These are phyloP conservation scores for Akabosia matsudoensis DNA, from an alignment of 1,140 invertebrate species.

Conservation along the genomic window DNA sequence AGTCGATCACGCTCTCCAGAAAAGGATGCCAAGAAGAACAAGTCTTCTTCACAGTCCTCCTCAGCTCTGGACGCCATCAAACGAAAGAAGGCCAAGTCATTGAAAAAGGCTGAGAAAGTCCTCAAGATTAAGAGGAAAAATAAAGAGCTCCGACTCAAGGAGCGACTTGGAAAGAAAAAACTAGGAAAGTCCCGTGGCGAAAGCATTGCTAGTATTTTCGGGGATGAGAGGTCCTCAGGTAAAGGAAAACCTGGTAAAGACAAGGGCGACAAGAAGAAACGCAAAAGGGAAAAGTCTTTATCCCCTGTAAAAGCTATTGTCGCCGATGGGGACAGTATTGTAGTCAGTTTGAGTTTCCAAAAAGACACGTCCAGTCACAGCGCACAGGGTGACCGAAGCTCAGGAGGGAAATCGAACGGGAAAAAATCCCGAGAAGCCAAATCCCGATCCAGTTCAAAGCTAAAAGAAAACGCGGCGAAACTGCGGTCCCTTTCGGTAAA, in stretches of 20 bases:
- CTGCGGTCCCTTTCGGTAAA: not conserved
- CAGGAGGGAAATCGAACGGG: not conserved
- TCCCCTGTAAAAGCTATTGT: conserved; percentile 82
- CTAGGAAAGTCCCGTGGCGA: not conserved
- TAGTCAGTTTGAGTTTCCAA: conserved; percentile 84
- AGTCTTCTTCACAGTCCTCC: not conserved
- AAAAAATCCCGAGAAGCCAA: not conserved
- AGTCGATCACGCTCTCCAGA: not conserved
- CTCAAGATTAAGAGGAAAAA: not conserved
- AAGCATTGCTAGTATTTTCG: too few species aligned
- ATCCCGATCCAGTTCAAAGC: not conserved
- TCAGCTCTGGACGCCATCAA: not conserved
- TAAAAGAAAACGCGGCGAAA: not conserved
- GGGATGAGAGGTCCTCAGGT: not conserved
- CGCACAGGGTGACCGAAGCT: not conserved
- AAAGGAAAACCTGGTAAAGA: not conserved
- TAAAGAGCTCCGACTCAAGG: not conserved
- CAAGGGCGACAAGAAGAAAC: conserved; percentile 53
- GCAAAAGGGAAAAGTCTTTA: conserved; percentile 56
- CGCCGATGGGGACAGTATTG: conserved; percentile 83
- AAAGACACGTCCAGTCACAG: conserved; percentile 34
- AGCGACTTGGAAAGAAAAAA: not conserved
- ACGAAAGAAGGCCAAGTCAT: not conserved
- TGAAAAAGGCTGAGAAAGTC: not conserved
- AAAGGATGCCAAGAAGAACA: not conserved